Conservation (phyloP, 2,797 vertebrate species). For the Mus minutoides region DNA sequence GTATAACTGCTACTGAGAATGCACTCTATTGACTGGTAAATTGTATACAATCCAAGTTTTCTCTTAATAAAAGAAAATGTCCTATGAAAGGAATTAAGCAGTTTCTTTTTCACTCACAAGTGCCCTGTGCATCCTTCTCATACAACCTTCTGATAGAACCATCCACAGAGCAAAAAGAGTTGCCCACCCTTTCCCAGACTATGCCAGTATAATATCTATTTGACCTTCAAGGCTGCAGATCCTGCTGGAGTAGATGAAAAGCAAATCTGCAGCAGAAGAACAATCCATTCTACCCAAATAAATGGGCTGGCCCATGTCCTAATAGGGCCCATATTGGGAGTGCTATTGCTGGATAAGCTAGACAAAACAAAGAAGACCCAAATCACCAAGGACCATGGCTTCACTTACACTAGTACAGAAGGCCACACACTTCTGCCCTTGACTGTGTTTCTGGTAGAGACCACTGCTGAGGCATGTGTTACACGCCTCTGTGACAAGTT, state of each 20-base stretch:
- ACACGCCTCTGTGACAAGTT: not conserved
- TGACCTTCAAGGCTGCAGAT: not conserved
- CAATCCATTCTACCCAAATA: slow-evolving; percentile 4
- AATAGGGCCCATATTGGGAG: not conserved
- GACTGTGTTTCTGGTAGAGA: slow-evolving; percentile 51
- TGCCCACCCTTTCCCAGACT: not conserved
- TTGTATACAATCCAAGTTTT: slow-evolving; percentile 47
- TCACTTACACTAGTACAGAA: slow-evolving; percentile 9
- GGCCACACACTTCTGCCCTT: not conserved
- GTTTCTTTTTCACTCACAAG: slow-evolving; percentile 52
- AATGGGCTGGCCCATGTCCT: not conserved
- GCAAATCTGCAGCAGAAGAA: not conserved
- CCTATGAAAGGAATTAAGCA: not conserved
- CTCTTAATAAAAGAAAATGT: slow-evolving; percentile 54
- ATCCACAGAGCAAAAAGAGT: not conserved
- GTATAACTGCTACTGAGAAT: not conserved
- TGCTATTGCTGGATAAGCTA: not conserved
- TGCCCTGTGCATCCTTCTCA: not conserved
- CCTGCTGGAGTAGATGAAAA: not conserved
- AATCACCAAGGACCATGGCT: slow-evolving; percentile 21
- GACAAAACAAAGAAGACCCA: slow-evolving; percentile 44
- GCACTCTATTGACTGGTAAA: not conserved
- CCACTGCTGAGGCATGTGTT: not conserved
- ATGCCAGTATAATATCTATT: not conserved
- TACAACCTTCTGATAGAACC: not conserved